Evolutionary conservation across 1,140 invertebrate species (phyloP), one percentile per base, ranked within the genome.

Genomic region (Adoxophyes honmai): DNA sequence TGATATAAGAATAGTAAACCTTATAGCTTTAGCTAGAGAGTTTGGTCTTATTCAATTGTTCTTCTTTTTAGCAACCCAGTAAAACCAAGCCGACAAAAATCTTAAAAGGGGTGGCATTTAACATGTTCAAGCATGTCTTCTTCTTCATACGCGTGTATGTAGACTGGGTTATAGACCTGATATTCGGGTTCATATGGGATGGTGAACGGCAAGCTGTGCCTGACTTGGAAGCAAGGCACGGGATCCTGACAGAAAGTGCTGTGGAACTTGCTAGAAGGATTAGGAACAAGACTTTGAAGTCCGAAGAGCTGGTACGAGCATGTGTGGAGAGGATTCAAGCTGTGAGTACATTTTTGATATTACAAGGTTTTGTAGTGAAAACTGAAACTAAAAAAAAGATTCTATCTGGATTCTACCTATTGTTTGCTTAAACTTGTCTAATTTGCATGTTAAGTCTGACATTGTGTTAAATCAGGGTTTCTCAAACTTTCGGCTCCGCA

Each of bases 301-400:
- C 92, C 34, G 93, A 93, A 73, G 91, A 93, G 66, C 91, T 97
- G 8, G 94, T 97, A 0, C 89, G 88, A 57, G 88, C 92, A 5
- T 97, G 93, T 74, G 95, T 97, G 59, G 92, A 94, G 42, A 90
- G 96, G 68, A 97, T 97, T 55, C 92, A 94, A 70, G 90, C 93
- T 75, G 93, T 97, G 60, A 77, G 79, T 71, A 7, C 37, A 21
- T 14, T 3, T 28, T 3, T 28, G 6, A 28, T 28, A 28, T 28
- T 28, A n/a, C n/a, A n/a, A n/a, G n/a, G n/a, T n/a, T n/a, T n/a
- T n/a, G n/a, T n/a, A n/a, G n/a, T n/a, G n/a, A n/a, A n/a, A n/a
- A n/a, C n/a, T n/a, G n/a, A n/a, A n/a, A n/a, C n/a, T n/a, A n/a
- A n/a, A n/a, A n/a, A n/a, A n/a, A n/a, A n/a, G n/a, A n/a, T n/a